A percentile compares a stretch with the other conserved stretches of the same genome.
Conservation (phyloP, 2,797 vertebrate genomes). For the Gastrophryne carolinensis region DNA sequence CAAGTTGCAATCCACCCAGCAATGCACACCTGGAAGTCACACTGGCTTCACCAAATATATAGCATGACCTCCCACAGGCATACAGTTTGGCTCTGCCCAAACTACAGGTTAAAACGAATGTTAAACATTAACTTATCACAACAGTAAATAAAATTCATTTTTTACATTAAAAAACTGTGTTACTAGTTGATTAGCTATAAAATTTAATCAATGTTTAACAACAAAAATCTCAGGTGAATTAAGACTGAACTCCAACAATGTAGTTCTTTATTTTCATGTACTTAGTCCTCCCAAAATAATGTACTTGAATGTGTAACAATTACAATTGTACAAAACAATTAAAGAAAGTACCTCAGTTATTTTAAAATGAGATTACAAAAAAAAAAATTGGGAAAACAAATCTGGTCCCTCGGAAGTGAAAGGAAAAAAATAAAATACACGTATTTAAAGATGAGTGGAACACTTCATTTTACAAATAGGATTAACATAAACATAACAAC, state of each 20-base stretch:
- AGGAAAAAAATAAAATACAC: conserved; percentile 91
- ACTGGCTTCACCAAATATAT: too few species aligned
- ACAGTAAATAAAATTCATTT: too few species aligned
- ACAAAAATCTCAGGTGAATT: conserved; percentile 1
- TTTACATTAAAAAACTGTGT: too few species aligned
- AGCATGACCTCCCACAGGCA: too few species aligned
- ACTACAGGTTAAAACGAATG: too few species aligned
- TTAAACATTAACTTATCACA: too few species aligned
- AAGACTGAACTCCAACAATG: conserved; percentile 72
- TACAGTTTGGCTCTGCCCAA: too few species aligned
- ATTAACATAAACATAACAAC: conserved; percentile 97
- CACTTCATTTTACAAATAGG: conserved; percentile 88
- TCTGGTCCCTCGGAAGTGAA: conserved; percentile 84
- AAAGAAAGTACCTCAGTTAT: conserved; percentile 99
- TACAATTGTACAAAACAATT: conserved; percentile 99
- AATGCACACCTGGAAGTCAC: too few species aligned
- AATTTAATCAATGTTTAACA: not conserved
- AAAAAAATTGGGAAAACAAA: conserved; percentile 75
- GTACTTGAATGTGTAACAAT: conserved; percentile 99
- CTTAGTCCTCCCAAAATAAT: conserved; percentile 97
- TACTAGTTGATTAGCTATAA: too few species aligned
- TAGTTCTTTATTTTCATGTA: conserved; percentile 97
- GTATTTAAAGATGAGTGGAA: conserved; percentile 85
- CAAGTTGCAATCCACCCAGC: too few species aligned
- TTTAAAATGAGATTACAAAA: conserved; percentile 98